Evolutionary conservation across 2,113 vertebrate species (phyloP), one percentile per base, ranked within the genome.

Genomic region (Colistium nudipinnis): DNA sequence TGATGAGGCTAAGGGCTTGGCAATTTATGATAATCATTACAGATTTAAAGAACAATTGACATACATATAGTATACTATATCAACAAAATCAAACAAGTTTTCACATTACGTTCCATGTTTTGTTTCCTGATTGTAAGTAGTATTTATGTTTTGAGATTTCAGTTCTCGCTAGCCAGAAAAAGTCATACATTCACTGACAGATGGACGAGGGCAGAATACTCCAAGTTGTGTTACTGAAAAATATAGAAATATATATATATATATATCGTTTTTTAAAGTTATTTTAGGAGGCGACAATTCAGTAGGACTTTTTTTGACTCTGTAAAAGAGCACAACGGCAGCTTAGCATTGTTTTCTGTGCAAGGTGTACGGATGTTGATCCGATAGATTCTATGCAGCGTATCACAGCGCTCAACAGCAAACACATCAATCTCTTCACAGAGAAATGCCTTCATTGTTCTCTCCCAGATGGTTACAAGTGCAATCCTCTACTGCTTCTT

Each of bases 401-500:
- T 68, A 39, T 63, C 41, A 39, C 49, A 64, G 47, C 62, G 54
- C 39, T 63, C 14, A 59, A 47, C 39, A 28, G 44, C 27, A 0
- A 67, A 60, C 57, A 74, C 19, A 33, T 73, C 38, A 52, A 27
- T 73, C 75, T 75, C 80, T 67, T 93, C 93, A 94, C 93, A 93
- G 89, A 91, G 90, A 93, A 93, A 91, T 93, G 92, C 93, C 91
- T 93, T 91, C 89, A 91, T 85, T 90, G 12, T 92, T 92, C 93
- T 90, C 90, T 94, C 12, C 92, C 90, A 90, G 92, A 93, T 90
- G 22, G 22, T 16, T 53, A 45, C 64, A 63, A 48, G 74, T 68
- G 43, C n/a, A 65, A 63, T 64, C 72, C 22, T 64, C 44, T 47
- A 31, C 54, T 45, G 36, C 62, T 74, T 64, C 48, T 62, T 47